A percentile compares a stretch with the other conserved stretches of the same genome.
phyloP scores from a whole-genome alignment of 2,113 vertebrate species.

The Pogona vitticeps region DNA sequence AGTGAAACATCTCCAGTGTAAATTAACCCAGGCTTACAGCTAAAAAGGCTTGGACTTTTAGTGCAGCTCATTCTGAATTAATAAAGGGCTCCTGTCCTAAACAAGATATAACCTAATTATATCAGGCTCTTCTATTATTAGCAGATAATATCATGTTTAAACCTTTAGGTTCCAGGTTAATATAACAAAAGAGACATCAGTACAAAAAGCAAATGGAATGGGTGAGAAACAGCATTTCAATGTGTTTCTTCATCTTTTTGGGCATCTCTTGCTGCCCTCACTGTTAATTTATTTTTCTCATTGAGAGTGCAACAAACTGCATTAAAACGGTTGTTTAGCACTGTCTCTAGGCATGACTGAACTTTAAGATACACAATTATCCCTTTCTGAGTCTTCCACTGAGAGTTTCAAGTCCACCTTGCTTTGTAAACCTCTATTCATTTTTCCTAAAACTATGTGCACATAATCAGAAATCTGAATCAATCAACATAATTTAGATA shows the following conservation, averaged over 20 bases:
- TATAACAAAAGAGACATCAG: background rate
- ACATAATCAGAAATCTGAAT: background rate
- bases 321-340: fast-evolving
- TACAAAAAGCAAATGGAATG: background rate
- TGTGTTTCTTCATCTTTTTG: too few species aligned
- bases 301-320: fast-evolving
- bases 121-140: fast-evolving
- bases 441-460: background rate
- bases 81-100: background rate
- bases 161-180: background rate
- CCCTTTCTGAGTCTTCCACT: background rate
- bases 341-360: background rate
- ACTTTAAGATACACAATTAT: background rate
- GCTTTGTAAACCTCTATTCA: background rate
- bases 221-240: background rate
- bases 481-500: background rate
- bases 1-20: background rate
- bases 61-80: background rate
- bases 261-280: background rate
- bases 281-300: fast-evolving
- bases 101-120: fast-evolving
- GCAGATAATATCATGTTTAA: fast-evolving
- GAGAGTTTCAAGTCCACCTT: background rate
- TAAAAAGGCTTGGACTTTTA: background rate
- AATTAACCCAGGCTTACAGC: background rate